These are phyloP conservation scores for Trematocara unimaculatum DNA, from an alignment of 2,113 vertebrate species.

Conservation along the genomic window DNA sequence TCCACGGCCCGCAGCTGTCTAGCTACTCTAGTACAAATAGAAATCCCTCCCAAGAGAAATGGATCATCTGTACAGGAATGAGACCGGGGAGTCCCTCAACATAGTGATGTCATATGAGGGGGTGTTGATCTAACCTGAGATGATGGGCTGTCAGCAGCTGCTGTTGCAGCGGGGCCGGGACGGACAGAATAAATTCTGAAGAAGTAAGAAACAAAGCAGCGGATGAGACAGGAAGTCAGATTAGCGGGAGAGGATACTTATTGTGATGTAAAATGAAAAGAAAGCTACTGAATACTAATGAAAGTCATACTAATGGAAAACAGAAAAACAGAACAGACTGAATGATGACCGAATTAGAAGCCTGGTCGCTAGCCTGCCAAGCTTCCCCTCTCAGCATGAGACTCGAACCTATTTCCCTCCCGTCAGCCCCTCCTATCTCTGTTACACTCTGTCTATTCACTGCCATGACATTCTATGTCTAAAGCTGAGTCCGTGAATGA, in stretches of 20 bases:
- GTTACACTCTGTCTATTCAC: not conserved
- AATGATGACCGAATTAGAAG: not conserved
- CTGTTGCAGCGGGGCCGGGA: not conserved
- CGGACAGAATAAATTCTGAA: slow-evolving; percentile 32
- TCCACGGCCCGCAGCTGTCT: not conserved
- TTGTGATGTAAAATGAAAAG: not conserved
- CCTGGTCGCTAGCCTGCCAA: not conserved
- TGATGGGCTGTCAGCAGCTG: slow-evolving; percentile 52
- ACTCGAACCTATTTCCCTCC: slow-evolving; percentile 30
- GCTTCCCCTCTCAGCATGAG: slow-evolving; percentile 17
- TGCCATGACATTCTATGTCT: slow-evolving; percentile 9
- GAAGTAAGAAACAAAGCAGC: not conserved
- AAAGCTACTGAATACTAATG: slow-evolving; percentile 2
- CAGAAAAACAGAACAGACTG: not conserved
- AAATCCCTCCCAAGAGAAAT: not conserved
- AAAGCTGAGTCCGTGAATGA: slow-evolving; percentile 12
- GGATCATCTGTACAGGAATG: slow-evolving; percentile 7
- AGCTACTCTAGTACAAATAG: slow-evolving; percentile 7
- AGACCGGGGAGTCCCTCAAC: slow-evolving; percentile 8
- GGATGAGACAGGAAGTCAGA: not conserved
- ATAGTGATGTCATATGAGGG: slow-evolving; percentile 35
- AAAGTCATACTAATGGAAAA: not conserved
- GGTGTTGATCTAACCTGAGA: slow-evolving; percentile 35
- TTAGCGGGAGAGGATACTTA: not conserved
- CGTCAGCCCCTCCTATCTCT: slow-evolving; percentile 23